Conservation (phyloP, 2,797 vertebrate species). For the Micrastur ruficollis region DNA sequence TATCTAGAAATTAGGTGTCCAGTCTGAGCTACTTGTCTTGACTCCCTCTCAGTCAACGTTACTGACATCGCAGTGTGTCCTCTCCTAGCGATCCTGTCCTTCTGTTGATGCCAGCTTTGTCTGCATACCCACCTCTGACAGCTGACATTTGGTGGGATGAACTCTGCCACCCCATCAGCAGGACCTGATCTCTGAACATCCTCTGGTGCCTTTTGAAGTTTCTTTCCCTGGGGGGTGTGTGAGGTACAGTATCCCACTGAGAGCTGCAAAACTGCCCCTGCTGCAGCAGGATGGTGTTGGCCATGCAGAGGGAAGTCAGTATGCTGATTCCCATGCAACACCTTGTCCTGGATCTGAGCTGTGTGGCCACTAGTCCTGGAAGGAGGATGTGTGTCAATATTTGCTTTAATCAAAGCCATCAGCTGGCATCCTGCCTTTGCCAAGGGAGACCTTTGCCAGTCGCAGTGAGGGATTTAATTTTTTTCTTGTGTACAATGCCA, state of each 20-base stretch:
- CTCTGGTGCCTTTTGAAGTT: background rate
- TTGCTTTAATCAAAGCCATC: background rate
- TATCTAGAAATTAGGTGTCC: background rate
- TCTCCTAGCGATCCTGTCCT: background rate
- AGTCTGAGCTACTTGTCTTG: background rate
- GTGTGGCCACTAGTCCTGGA: background rate
- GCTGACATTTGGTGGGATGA: background rate
- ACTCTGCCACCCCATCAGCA: background rate
- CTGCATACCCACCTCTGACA: background rate
- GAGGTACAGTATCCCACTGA: background rate
- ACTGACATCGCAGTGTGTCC: accelerated
- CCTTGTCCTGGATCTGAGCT: background rate
- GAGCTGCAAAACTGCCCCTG: background rate
- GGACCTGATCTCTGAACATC: background rate
- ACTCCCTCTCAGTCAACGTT: background rate
- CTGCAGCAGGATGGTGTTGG: background rate
- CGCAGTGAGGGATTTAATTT: background rate
- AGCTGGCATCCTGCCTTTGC: background rate
- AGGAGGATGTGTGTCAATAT: background rate
- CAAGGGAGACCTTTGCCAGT: background rate
- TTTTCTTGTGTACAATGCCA: background rate
- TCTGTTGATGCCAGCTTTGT: background rate
- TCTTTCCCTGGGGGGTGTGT: background rate
- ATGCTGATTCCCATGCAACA: background rate
- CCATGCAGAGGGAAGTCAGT: background rate